phyloP scores from a whole-genome alignment of 2,888 invertebrate genomes.

The Serripes groenlandicus region DNA sequence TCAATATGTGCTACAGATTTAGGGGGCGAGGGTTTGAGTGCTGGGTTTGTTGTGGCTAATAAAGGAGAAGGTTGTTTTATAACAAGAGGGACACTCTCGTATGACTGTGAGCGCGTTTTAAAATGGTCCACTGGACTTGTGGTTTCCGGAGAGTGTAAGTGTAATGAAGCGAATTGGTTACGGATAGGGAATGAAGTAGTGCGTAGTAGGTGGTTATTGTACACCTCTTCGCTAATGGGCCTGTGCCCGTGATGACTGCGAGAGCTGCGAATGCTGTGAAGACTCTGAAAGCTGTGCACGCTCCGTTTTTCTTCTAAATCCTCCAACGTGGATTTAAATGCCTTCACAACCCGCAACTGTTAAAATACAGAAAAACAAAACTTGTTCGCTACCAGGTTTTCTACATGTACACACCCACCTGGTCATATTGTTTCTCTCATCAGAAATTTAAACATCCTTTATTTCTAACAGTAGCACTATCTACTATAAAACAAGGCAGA shows the following conservation, averaged over 20 bases:
- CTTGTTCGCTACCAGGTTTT: neutral
- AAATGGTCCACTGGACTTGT: constrained; percentile 71
- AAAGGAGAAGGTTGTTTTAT: constrained; percentile 78
- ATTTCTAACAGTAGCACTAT: no score
- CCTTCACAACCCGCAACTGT: constrained; percentile 99
- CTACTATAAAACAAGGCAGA: no score
- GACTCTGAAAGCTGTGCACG: constrained; percentile 92
- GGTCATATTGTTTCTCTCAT: no score
- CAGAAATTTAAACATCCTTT: no score
- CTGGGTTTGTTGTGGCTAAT: constrained; percentile 77
- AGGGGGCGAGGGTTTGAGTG: constrained; percentile 76
- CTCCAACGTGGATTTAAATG: constrained; percentile 99
- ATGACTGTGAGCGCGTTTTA: constrained; percentile 84
- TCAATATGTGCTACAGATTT: constrained; percentile 77
- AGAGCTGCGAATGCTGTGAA: constrained; percentile 87
- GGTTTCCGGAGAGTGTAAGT: constrained; percentile 73
- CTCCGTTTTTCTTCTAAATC: constrained; percentile 99
- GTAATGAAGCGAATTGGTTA: constrained; percentile 66
- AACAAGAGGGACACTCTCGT: constrained; percentile 84
- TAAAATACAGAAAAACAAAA: constrained; percentile 87
- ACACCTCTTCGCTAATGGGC: constrained; percentile 78
- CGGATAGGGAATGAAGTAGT: constrained; percentile 73
- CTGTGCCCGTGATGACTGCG: constrained; percentile 91
- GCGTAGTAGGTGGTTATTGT: constrained; percentile 76
- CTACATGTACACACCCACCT: no score